Evolutionary conservation across 1,140 invertebrate genomes (phyloP).

Genomic region (Cherax quadricarinatus): DNA sequence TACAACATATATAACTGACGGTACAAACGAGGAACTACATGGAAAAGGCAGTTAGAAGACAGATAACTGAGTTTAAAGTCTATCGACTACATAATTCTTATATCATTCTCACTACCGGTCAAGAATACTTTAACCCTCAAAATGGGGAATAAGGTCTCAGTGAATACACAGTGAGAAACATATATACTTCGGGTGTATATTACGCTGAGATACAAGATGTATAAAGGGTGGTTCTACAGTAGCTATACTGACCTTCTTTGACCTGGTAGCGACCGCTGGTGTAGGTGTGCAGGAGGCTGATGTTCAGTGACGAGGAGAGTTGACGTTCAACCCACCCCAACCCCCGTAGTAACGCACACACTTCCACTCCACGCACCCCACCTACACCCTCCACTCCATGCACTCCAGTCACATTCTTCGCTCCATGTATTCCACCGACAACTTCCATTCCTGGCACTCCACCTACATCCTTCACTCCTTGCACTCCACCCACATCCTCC

Average conservation of each 20-base stretch:
- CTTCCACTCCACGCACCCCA: conserved; percentile 25
- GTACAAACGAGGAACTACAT: too few species aligned
- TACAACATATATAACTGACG: too few species aligned
- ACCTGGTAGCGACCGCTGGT: conserved; percentile 43
- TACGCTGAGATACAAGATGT: too few species aligned
- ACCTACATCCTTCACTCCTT: not conserved
- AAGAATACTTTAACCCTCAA: too few species aligned
- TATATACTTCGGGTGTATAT: too few species aligned
- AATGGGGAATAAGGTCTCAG: not conserved
- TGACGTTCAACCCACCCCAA: conserved; percentile 57
- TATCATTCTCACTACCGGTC: too few species aligned
- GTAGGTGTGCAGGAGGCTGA: conserved; percentile 46
- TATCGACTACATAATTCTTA: too few species aligned
- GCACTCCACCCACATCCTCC: not conserved
- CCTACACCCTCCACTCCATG: not conserved
- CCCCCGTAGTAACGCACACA: conserved; percentile 8
- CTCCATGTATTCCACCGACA: not conserved
- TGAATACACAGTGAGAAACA: too few species aligned
- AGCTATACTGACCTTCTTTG: conserved; percentile 38
- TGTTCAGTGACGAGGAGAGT: conserved; percentile 40
- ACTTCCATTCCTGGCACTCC: conserved; percentile 25
- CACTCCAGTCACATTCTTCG: not conserved
- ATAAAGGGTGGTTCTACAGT: too few species aligned
- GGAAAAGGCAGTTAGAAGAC: too few species aligned
- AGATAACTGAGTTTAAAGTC: too few species aligned